Evolutionary conservation across 2,888 invertebrate genomes (phyloP), one percentile per base, ranked within the genome.

Genomic region (Troides aeacus): DNA sequence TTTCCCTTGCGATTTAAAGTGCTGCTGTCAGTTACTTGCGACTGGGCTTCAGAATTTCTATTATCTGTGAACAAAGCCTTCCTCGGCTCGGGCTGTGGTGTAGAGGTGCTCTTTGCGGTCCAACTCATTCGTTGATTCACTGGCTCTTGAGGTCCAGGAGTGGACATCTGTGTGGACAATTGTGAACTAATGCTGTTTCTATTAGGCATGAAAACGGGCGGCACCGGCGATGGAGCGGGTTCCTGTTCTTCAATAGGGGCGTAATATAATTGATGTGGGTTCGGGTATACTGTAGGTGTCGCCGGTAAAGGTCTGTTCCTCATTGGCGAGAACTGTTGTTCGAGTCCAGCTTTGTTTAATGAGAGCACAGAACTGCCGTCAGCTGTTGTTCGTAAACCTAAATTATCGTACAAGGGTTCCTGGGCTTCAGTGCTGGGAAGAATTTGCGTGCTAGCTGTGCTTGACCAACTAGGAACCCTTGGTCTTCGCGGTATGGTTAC

Each of bases 401-500:
- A 89, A 83, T 97, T 97, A 81, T 97, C 97, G 82, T 97, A 97
- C 36, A 97, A 94, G 0, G 97, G 97, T 79, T 97, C 97, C 69
- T 94, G 93, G 42, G 94, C 90, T 76, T 94, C 94, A 59, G 93
- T 84, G 74, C 91, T 90, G 8, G 89, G 91, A 18, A 83, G 78
- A 74, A 94, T 89, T 73, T 92, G 90, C 5, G 94, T 87, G 88
- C 94, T 80, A 84, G 95, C 79, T 85, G 95, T 86, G 93, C 95
- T 84, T 84, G 96, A 95, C 96, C 97, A 97, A 80, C 96, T 96
- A 1, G 96, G 96, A 0, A 96, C 96, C 73, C 97, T 93, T 0
- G 97, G 97, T 79, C 97, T 93, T 75, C 97, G 93, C 0, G 97
- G 97, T 72, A 97, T 97, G 21, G 97, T 97, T 60, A 97, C 97